Evolutionary conservation across 2,888 invertebrate genomes (phyloP), one percentile per base, ranked within the genome.

Genomic region (Nudaria mundana): DNA sequence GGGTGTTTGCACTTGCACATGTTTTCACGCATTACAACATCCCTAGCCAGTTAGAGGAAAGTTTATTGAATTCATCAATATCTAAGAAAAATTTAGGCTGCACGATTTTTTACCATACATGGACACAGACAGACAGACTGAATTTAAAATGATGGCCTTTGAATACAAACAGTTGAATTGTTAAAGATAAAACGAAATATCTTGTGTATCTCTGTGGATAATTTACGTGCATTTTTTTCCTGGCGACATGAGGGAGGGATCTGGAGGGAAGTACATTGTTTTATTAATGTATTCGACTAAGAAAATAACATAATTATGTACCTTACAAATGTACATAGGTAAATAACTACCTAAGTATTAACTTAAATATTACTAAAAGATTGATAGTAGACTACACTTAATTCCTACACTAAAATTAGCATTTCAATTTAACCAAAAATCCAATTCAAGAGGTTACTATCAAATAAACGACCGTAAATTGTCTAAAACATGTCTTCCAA

Each of bases 51-150:
- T 54, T 59, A 56, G 56, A 29, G 48, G 38, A 23, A 15, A n/a
- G 29, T 44, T 47, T 47, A 50, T 49, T 52, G 60, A 55, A 57
- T 59, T 55, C 47, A 47, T 49, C 59, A 54, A 47, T 56, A 51
- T 40, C 46, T 37, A 51, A 30, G 47, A n/a, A n/a, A n/a, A 52
- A 55, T 55, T 57, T 57, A 48, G 58, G 50, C 47, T 44, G 33
- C 29, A 57, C 56, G 56, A 52, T 42, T 47, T 56, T 37, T 55
- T 48, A 37, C 58, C 58, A 35, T 55, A 55, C 13, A 28, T 34
- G 34, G 42, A 2, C 0, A 14, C 5, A 37, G 33, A 37, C n/a
- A n/a, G n/a, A 30, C 32, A 15, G 15, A 29, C n/a, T 33, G 37
- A 37, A 28, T 37, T 37, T 20, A 26, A 25, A 13, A 33, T 37